Conservation (phyloP, 2,797 vertebrate species). For the Synaphobranchus kaupii region DNA sequence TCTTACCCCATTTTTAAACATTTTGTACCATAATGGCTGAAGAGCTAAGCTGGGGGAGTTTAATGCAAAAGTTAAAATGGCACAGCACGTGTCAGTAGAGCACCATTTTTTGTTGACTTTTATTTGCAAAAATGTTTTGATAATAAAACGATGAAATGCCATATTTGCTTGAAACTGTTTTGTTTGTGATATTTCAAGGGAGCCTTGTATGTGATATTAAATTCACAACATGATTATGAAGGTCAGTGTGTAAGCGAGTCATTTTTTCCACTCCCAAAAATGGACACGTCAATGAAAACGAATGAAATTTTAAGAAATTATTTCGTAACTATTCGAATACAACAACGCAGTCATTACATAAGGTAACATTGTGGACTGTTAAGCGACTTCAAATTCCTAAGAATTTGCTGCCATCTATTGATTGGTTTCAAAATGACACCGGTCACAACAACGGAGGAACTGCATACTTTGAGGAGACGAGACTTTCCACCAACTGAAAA, state of each 20-base stretch:
- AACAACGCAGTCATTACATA: neutral
- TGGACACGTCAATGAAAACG: neutral
- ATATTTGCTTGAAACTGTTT: neutral
- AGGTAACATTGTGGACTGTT: neutral
- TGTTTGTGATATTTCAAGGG: neutral
- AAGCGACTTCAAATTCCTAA: neutral
- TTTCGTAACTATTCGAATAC: neutral
- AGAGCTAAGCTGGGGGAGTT: neutral
- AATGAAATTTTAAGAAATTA: constrained; percentile 1
- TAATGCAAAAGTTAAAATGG: neutral
- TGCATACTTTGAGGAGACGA: neutral
- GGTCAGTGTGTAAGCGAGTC: neutral
- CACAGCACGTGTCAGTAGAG: neutral
- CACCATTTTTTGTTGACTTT: neutral
- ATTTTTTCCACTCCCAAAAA: neutral
- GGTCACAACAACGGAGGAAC: neutral
- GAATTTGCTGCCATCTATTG: constrained; percentile 1
- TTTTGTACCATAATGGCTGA: neutral
- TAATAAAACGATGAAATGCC: constrained; percentile 1
- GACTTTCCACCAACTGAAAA: too few species aligned
- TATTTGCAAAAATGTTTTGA: neutral
- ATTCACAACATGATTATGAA: neutral
- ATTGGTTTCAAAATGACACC: neutral
- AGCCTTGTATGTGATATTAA: neutral
- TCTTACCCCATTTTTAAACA: neutral